Percentiles rank a stretch among this genome's conserved stretches.
phyloP scores from a whole-genome alignment of 2,797 vertebrate species.

The Sebastes minor region DNA sequence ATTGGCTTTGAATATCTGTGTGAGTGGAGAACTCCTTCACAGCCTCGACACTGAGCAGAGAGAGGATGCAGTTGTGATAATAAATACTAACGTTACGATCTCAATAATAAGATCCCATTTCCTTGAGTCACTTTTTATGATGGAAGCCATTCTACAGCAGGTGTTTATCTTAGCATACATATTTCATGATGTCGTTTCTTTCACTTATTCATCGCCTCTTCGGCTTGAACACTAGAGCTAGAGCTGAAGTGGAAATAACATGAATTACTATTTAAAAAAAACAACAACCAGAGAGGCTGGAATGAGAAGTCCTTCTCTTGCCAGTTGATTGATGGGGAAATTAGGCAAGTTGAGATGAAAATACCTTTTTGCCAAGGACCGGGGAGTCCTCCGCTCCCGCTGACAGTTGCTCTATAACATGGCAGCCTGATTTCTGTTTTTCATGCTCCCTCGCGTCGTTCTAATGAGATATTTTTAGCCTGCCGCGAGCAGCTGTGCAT shows the following conservation, averaged over 20 bases:
- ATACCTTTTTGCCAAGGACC: not conserved
- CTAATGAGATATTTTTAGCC: slow-evolving; percentile 73
- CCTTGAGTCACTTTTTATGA: not conserved
- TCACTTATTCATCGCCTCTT: not conserved
- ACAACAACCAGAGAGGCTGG: not conserved
- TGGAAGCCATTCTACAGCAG: not conserved
- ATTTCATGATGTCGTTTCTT: slow-evolving; percentile 7
- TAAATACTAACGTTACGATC: too few relatives aligned
- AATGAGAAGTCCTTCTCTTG: not conserved
- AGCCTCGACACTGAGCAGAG: too few relatives aligned
- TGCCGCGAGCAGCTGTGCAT: slow-evolving; percentile 55
- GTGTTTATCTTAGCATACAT: slow-evolving; percentile 10
- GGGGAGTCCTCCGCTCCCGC: slow-evolving; percentile 42
- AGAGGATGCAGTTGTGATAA: too few relatives aligned
- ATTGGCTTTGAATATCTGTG: too few relatives aligned
- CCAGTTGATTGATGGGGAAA: slow-evolving; percentile 32
- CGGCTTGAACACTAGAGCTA: not conserved
- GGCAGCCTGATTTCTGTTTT: slow-evolving; percentile 55
- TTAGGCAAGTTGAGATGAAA: slow-evolving; percentile 35
- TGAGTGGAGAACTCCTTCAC: too few relatives aligned
- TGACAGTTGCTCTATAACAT: slow-evolving; percentile 47
- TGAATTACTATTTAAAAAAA: not conserved
- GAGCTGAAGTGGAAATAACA: slow-evolving; percentile 1
- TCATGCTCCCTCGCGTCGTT: slow-evolving; percentile 36
- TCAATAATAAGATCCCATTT: not conserved